phyloP scores from a whole-genome alignment of 2,888 invertebrate species.

The Nephrotoma guestfalica region DNA sequence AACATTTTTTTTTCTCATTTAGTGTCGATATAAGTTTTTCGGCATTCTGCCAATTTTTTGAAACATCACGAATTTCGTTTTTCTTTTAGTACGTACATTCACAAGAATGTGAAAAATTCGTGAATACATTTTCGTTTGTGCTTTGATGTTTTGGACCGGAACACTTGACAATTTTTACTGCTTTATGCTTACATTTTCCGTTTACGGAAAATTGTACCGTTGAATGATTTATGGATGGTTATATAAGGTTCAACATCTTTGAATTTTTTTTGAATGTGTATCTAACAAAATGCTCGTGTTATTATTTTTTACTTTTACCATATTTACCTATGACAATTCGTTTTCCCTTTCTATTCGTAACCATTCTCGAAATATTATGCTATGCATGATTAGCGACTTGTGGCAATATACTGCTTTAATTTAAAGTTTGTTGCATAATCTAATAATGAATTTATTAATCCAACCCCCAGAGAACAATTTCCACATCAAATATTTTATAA shows the following conservation, averaged over 20 bases:
- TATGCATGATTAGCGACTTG: no score
- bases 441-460: no score
- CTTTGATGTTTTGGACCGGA: neutral
- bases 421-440: no score
- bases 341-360: neutral
- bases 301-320: neutral
- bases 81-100: neutral
- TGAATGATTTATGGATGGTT: neutral
- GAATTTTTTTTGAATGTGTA: neutral
- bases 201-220: neutral
- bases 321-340: neutral
- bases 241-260: neutral
- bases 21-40: neutral
- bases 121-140: neutral
- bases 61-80: neutral
- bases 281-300: no score
- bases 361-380: no score
- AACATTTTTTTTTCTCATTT: neutral
- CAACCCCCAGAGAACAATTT: no score
- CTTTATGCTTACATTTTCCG: neutral
- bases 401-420: no score
- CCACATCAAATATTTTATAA: no score
- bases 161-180: neutral
- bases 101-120: neutral
- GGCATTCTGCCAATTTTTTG: neutral